phyloP scores from a whole-genome alignment of 2,113 vertebrate genomes.

The Tympanuchus pallidicinctus region DNA sequence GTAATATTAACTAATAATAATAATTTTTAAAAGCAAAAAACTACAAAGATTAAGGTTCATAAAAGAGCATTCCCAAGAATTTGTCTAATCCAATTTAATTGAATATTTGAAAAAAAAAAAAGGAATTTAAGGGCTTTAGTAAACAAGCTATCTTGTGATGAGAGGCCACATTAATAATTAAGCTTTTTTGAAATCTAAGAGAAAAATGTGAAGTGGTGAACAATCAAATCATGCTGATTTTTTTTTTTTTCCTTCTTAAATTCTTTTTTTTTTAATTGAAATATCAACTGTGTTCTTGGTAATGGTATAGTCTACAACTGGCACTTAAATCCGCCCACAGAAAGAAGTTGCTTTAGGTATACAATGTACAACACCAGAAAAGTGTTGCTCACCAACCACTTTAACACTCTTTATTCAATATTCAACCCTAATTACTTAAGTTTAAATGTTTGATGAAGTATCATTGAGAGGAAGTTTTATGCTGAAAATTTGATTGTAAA shows the following conservation, averaged over 20 bases:
- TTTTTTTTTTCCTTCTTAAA: neutral
- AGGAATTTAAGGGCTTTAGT: neutral
- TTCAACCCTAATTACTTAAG: neutral
- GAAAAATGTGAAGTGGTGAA: neutral
- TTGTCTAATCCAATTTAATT: conserved; percentile 7
- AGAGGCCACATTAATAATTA: neutral
- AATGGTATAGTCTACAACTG: neutral
- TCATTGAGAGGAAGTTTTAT: neutral
- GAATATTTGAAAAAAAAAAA: neutral
- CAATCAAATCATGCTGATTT: neutral
- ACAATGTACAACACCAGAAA: neutral
- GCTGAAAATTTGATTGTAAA: neutral
- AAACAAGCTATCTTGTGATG: neutral
- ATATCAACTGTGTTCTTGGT: neutral
- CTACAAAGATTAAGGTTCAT: neutral
- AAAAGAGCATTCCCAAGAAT: neutral
- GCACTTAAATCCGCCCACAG: neutral
- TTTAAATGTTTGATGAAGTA: neutral
- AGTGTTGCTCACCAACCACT: neutral
- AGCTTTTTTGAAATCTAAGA: neutral
- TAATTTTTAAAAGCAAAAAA: neutral
- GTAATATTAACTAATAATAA: neutral
- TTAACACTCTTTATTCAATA: neutral
- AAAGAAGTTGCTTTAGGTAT: neutral
- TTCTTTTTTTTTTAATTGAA: neutral